Base-by-base conservation (phyloP, 2,797 vertebrate genomes). In the Melanotaenia nigrans region DNA sequence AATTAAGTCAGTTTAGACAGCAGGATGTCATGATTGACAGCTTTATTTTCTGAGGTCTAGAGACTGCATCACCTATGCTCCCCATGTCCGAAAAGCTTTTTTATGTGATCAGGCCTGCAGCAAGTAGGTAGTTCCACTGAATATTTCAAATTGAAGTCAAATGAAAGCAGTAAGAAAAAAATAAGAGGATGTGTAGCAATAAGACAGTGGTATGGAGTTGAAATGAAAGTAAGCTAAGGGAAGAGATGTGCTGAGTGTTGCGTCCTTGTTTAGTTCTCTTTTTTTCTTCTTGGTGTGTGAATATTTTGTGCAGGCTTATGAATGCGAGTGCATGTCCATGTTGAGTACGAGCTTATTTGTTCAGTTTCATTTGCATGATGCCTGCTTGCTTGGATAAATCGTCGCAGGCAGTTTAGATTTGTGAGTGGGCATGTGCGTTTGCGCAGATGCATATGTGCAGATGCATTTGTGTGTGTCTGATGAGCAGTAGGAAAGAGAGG, bases 201-300 rank as follows among this genome's bases (percentile, higher is more conserved):
- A 45, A 45, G 16, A 4, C 49, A 62, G 16, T 59, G 12, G 35
- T 0, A 3, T 22, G 16, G 22, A 79, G 63, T 12, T 65, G 47
- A 68, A 47, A 69, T 38, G 53, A 64, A 56, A n/a, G 65, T 59
- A 25, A 36, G 63, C 58, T 14, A 42, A 70, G 65, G 22, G 57
- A 42, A 59, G 69, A 73, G 81, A 88, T 79, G 67, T 83, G 81
- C 79, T 77, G 75, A 79, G 60, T n/a, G 16, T 36, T 57, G 53
- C 67, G 49, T 67, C 49, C 63, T 60, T 65, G 30, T 65, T 66
- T 24, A 6, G 55, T 18, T 12, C 4, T 16, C 30, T 38, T 20
- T 42, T 61, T 24, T 33, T 11, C 5, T 18, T 24, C 79, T 58
- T 54, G 1, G 1, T 40, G 35, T 73, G 71, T 70, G 60, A 22